Evolutionary conservation across 2,888 invertebrate species (phyloP), one percentile per base, ranked within the genome.

Genomic region (Chrysotoxum bicinctum): DNA sequence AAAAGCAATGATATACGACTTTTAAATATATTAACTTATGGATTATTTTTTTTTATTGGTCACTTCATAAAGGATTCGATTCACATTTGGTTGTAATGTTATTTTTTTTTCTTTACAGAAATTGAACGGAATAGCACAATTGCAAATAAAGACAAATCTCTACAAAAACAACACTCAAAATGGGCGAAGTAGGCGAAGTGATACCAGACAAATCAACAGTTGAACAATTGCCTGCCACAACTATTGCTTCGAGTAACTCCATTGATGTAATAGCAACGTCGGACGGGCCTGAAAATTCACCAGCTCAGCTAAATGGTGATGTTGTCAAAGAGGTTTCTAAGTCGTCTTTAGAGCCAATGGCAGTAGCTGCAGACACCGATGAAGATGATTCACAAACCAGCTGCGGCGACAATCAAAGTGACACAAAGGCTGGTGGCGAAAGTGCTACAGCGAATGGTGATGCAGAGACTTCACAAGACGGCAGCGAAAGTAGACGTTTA

Each of bases 311-410:
- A 40, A 91, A 92, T 87, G 90, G 91, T 45, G 89, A 88, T 35
- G 74, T 89, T 19, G 56, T 80, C 9, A 89, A 90, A 86, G 89
- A 52, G 1, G 45, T 78, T 26, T 32, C 56, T 26, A 73, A 79
- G 9, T 50, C 76, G 5, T 35, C 78, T 9, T 16, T 19, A 45
- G 62, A 81, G 23, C 68, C 74, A 1, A 75, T 72, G 72, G 7
- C 74, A 1, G 72, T 72, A 68, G 7, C 45, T 23, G 58, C 83
- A 56, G 87, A 88, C 37, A 87, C 76, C 37, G 87, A 88, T 23
- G 88, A 88, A 50, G 91, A 90, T 52, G 90, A 91, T 82, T 91
- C 92, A 77, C 90, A 91, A 88, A 90, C 91, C 19, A 87, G 77
- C 30, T 58, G 81, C 43, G 66, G 78, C 8, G 87, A 84, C n/a